These are phyloP conservation scores for Thera britannica DNA, from an alignment of 2,888 invertebrate genomes.

Conservation along the genomic window DNA sequence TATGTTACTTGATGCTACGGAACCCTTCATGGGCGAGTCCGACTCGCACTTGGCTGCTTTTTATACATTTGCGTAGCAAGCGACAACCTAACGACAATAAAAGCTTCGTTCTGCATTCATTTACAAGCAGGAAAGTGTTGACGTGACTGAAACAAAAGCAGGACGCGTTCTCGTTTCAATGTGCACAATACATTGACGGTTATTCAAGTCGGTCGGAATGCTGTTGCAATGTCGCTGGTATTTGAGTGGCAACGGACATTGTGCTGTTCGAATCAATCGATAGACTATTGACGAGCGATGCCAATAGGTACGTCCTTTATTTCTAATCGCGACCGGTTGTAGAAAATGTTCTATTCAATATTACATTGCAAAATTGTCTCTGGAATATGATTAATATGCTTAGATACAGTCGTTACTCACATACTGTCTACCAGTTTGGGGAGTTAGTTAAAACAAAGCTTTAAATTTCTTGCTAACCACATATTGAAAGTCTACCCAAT, in stretches of 20 bases:
- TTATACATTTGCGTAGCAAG: slow-evolving; percentile 55
- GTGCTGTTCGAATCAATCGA: slow-evolving; percentile 49
- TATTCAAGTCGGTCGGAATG: slow-evolving; percentile 49
- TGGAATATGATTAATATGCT: no score
- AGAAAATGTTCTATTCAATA: no score
- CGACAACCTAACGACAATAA: slow-evolving; percentile 62
- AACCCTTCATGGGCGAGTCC: no score
- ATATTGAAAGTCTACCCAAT: neutral
- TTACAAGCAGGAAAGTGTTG: slow-evolving; percentile 65
- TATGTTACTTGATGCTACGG: no score
- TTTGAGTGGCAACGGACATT: slow-evolving; percentile 52
- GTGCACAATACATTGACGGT: slow-evolving; percentile 60
- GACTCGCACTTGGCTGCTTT: slow-evolving; percentile 20
- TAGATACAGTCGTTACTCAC: no score
- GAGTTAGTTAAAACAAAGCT: neutral
- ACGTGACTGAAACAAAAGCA: slow-evolving; percentile 62
- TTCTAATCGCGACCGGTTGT: neutral
- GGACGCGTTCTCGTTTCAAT: slow-evolving; percentile 56
- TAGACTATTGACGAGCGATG: slow-evolving; percentile 37
- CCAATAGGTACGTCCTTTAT: slow-evolving; percentile 38
- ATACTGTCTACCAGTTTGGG: neutral
- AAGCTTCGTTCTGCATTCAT: slow-evolving; percentile 60
- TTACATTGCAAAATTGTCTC: no score
- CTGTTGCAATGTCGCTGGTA: slow-evolving; percentile 35
- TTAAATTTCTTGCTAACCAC: neutral